These are phyloP conservation scores for Papio anubis DNA, from an alignment of 2,113 vertebrate species.

Conservation along the genomic window DNA sequence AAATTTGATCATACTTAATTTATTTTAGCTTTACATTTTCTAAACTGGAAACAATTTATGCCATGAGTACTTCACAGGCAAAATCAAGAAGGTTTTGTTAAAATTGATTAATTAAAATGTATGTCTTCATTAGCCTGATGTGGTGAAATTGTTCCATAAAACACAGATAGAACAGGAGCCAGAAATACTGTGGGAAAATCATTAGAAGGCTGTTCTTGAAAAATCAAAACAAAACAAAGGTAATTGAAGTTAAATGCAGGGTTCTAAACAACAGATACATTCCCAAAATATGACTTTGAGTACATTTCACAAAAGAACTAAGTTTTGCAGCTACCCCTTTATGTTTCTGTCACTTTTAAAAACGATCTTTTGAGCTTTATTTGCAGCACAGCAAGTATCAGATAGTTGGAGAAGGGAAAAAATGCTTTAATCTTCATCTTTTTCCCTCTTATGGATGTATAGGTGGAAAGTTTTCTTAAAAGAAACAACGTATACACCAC, in stretches of 20 bases:
- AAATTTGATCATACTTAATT: background rate
- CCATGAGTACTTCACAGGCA: background rate
- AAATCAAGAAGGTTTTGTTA: background rate
- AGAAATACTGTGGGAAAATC: background rate
- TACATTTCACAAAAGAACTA: background rate
- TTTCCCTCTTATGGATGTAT: background rate
- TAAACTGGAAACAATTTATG: background rate
- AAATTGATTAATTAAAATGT: background rate
- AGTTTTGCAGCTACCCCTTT: background rate
- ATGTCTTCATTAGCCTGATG: background rate
- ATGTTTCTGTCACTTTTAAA: background rate
- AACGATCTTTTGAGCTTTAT: slow-evolving; percentile 16
- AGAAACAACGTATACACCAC: background rate
- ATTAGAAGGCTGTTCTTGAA: background rate
- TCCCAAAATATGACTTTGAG: background rate
- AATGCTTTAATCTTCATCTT: slow-evolving; percentile 11
- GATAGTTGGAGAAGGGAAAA: background rate
- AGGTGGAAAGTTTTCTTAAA: background rate
- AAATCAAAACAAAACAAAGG: background rate
- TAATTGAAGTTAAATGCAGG: background rate
- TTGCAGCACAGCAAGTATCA: background rate
- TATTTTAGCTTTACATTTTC: background rate
- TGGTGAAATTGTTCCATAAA: background rate
- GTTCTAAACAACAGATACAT: background rate
- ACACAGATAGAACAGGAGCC: background rate